Conservation (phyloP, 2,888 invertebrate genomes). For the Tetropium fuscum region DNA sequence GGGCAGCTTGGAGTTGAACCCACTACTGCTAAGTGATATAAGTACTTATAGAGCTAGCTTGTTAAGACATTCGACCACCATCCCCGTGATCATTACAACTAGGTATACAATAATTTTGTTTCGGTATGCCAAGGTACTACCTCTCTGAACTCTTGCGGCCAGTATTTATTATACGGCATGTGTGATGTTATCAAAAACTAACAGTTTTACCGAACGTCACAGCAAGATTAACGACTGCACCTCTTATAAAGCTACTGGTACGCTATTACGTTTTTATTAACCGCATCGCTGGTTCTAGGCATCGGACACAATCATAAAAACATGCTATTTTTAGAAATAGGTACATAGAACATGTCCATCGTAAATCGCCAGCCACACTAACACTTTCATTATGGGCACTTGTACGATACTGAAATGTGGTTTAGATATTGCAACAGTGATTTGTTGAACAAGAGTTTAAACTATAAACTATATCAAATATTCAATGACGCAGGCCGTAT, state of each 20-base stretch:
- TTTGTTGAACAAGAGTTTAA: slow-evolving; percentile 5
- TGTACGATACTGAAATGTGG: not conserved
- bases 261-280: not conserved
- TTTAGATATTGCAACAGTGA: slow-evolving; percentile 18
- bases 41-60: no score
- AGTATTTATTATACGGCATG: no score
- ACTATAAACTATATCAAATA: slow-evolving; percentile 9
- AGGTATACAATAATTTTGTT: no score
- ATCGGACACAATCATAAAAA: not conserved
- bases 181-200: not conserved
- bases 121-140: no score
- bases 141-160: no score
- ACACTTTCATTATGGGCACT: not conserved
- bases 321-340: not conserved
- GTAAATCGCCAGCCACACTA: slow-evolving; percentile 8
- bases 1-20: no score
- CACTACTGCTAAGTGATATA: no score
- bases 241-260: not conserved
- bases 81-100: no score
- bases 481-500: slow-evolving; percentile 6
- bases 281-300: no score
- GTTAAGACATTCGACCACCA: no score
- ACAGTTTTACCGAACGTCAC: not conserved
- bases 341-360: not conserved
- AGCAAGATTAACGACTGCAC: not conserved